These are phyloP conservation scores for Sturnira hondurensis DNA, from an alignment of 2,113 vertebrate genomes.

Conservation along the genomic window DNA sequence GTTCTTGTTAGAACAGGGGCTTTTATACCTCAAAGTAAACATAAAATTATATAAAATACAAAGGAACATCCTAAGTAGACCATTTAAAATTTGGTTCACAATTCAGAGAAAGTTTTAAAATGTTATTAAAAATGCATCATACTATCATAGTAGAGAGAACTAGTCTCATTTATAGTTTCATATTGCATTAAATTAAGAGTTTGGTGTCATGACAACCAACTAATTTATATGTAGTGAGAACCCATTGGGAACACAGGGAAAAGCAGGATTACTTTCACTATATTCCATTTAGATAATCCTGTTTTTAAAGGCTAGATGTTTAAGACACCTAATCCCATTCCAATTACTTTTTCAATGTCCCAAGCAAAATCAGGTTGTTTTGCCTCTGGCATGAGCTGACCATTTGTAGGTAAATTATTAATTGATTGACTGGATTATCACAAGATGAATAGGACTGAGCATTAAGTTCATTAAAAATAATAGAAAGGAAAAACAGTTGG, in stretches of 20 bases:
- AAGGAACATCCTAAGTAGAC: background rate
- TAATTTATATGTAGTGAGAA: conserved; percentile 6
- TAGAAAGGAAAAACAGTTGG: background rate
- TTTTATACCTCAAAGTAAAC: background rate
- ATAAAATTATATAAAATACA: background rate
- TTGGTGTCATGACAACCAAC: background rate
- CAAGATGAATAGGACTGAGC: background rate
- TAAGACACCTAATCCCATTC: background rate
- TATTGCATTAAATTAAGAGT: conserved; percentile 16
- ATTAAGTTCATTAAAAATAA: conserved; percentile 46
- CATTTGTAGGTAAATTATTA: conserved; percentile 57
- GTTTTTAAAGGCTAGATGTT: conserved; percentile 33
- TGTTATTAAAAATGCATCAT: background rate
- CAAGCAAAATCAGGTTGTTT: conserved; percentile 37
- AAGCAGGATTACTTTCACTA: background rate
- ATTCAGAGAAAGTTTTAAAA: conserved; percentile 49
- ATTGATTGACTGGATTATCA: conserved; percentile 55
- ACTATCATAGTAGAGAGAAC: background rate
- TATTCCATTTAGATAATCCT: conserved; percentile 28
- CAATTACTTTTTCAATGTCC: conserved; percentile 13
- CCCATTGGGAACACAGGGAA: background rate
- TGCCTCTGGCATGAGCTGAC: conserved; percentile 34
- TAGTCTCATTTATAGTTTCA: background rate
- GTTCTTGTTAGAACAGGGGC: background rate
- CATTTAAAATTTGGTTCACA: conserved; percentile 9